phyloP scores from a whole-genome alignment of 2,113 vertebrate genomes.

The Myanophis thanlyinensis region DNA sequence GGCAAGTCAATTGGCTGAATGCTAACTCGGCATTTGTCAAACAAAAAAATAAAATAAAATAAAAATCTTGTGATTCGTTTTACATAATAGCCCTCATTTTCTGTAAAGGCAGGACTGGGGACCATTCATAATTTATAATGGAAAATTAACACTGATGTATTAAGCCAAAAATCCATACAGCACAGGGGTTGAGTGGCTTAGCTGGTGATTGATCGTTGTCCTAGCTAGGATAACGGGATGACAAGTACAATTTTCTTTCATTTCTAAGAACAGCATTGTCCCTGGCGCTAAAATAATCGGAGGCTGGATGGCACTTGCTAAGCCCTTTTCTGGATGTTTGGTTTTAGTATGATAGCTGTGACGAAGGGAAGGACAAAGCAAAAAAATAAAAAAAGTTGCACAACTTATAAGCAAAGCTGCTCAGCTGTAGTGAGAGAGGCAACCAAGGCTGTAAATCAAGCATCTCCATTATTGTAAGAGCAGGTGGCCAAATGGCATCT shows the following conservation, averaged over 20 bases:
- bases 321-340: not conserved
- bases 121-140: constrained; percentile 14
- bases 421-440: not conserved
- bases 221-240: not conserved
- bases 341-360: not conserved
- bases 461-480: not conserved
- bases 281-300: not conserved
- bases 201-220: not conserved
- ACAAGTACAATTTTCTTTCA: constrained; percentile 8
- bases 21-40: not conserved
- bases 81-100: constrained; percentile 7
- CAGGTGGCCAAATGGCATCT: not conserved
- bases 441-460: not conserved
- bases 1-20: not conserved
- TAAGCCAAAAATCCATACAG: constrained; percentile 9
- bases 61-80: constrained; percentile 20
- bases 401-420: not conserved
- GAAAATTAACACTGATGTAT: not conserved
- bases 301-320: not conserved
- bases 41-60: not conserved
- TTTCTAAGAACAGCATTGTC: not conserved
- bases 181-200: constrained; percentile 17
- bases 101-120: not conserved
- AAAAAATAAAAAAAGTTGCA: not conserved
- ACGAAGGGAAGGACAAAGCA: not conserved